A percentile compares a stretch with the other conserved stretches of the same genome.
Evolutionary conservation across 2,113 vertebrate species (phyloP).

Genomic region (Acinonyx jubatus): DNA sequence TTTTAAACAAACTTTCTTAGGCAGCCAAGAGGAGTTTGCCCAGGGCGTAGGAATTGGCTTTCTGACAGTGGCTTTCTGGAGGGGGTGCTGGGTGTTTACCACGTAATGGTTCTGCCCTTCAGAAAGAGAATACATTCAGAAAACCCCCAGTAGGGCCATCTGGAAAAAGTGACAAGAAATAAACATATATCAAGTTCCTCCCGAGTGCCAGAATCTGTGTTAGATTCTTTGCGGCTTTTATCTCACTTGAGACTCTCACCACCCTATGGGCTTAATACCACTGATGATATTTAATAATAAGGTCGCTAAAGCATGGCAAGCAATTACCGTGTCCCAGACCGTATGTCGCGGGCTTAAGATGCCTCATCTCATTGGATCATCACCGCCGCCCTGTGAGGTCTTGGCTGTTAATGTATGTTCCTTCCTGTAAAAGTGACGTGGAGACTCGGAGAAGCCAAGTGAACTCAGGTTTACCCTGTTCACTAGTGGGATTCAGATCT

Average conservation of each 20-base stretch:
- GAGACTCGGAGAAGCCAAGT: not conserved
- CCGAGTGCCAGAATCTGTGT: not conserved
- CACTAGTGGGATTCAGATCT: not conserved
- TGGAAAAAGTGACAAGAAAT: constrained; percentile 40
- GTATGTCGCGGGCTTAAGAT: not conserved
- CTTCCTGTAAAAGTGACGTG: not conserved
- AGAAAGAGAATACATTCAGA: not conserved
- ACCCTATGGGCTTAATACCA: not conserved
- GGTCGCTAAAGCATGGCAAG: not conserved
- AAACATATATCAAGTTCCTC: not conserved
- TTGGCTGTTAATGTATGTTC: not conserved
- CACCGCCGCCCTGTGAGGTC: not conserved
- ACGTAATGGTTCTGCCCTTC: not conserved
- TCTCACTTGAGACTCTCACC: not conserved
- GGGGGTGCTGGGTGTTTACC: not conserved
- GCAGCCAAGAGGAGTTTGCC: not conserved
- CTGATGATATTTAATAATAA: not conserved
- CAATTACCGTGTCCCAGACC: not conserved
- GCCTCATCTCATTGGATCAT: not conserved
- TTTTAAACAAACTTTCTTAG: constrained; percentile 27
- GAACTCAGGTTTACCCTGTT: not conserved
- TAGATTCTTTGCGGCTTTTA: not conserved
- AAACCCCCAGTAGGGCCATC: not conserved
- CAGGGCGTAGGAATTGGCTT: not conserved
- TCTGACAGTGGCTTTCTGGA: constrained; percentile 25